phyloP scores from a whole-genome alignment of 2,797 vertebrate genomes.

The Hypotaenidia philippensis region DNA sequence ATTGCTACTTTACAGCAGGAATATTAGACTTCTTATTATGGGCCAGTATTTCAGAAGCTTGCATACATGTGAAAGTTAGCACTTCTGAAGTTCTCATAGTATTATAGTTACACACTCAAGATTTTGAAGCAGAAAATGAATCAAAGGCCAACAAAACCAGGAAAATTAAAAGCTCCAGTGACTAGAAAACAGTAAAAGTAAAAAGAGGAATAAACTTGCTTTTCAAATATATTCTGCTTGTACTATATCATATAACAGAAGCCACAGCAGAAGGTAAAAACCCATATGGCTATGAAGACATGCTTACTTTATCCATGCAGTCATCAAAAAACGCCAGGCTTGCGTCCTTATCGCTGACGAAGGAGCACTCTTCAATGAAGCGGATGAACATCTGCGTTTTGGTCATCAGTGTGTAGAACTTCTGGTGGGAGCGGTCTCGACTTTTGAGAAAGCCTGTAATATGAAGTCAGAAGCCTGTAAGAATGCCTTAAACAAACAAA shows the following conservation, averaged over 20 bases:
- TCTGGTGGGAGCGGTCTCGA: slow-evolving; percentile 96
- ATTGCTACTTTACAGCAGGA: neutral
- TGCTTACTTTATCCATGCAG: slow-evolving; percentile 96
- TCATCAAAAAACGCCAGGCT: slow-evolving; percentile 99
- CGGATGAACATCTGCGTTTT: slow-evolving; percentile 99
- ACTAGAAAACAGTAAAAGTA: neutral
- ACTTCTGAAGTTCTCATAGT: neutral
- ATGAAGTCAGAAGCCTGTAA: slow-evolving; percentile 11
- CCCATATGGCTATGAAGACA: slow-evolving; percentile 67
- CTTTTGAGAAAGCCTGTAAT: slow-evolving; percentile 94
- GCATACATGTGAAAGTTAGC: neutral
- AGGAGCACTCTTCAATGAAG: slow-evolving; percentile 98
- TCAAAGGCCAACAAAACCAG: neutral
- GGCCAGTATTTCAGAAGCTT: neutral
- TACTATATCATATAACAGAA: neutral
- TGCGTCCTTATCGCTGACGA: slow-evolving; percentile 98
- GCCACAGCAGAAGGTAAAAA: neutral
- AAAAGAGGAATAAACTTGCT: neutral
- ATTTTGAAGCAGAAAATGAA: neutral
- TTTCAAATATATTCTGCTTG: neutral
- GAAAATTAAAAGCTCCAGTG: neutral
- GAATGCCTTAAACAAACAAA: neutral
- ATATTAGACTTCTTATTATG: neutral
- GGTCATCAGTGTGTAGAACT: slow-evolving; percentile 97
- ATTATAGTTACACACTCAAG: neutral